These are phyloP conservation scores for Ursus arctos DNA, from an alignment of 2,113 vertebrate species.

Conservation along the genomic window DNA sequence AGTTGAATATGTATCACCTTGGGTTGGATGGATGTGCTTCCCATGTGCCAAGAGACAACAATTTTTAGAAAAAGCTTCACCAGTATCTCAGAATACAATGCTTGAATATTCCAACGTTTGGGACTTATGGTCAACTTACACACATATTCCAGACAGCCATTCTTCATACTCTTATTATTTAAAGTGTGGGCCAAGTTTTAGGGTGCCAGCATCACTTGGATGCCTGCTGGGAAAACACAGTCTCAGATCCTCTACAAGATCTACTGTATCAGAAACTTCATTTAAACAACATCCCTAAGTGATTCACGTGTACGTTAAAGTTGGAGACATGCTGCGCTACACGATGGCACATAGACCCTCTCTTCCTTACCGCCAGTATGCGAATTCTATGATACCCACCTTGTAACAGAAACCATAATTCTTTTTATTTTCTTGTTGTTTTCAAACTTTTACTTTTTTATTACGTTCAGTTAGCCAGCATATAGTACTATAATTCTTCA, in stretches of 20 bases:
- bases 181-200: not conserved
- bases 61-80: not conserved
- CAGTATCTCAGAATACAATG: not conserved
- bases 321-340: not conserved
- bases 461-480: too few species aligned
- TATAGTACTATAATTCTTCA: not conserved
- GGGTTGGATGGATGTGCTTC: not conserved
- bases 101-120: not conserved
- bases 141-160: not conserved
- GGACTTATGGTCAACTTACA: not conserved
- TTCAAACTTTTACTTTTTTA: too few species aligned
- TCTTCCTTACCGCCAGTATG: not conserved
- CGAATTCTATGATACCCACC: not conserved
- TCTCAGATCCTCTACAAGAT: not conserved
- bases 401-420: not conserved
- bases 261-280: not conserved
- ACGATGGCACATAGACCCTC: not conserved
- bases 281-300: not conserved
- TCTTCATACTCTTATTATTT: not conserved
- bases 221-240: not conserved
- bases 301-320: not conserved
- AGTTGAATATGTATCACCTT: not conserved
- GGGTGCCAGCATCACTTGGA: not conserved
- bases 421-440: too few species aligned
- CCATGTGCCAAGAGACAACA: not conserved